Conservation (phyloP, 2,113 vertebrate species). For the Calidris pugnax region DNA sequence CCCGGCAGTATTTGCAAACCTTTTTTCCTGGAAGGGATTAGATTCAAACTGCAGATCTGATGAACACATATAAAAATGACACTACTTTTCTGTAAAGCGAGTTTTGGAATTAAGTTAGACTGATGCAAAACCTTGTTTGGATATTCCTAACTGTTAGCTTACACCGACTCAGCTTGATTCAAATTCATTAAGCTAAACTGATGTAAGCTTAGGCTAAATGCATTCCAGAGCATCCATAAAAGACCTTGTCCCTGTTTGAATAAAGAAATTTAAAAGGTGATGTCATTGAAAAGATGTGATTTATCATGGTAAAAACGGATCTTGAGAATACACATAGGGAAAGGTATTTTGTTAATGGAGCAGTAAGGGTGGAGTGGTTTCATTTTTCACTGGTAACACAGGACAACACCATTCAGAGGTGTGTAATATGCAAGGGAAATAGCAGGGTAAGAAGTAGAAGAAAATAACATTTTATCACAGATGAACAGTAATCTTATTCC, state of each 20-base stretch:
- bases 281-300: neutral
- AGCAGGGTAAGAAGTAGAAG: neutral
- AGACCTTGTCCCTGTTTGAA: neutral
- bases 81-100: neutral
- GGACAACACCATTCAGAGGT: neutral
- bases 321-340: neutral
- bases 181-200: neutral
- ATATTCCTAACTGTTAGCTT: neutral
- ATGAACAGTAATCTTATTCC: neutral
- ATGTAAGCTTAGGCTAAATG: neutral
- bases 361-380: neutral
- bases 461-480: neutral
- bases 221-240: neutral
- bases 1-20: neutral
- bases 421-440: neutral
- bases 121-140: neutral
- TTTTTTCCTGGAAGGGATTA: neutral
- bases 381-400: neutral
- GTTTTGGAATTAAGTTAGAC: neutral
- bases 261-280: constrained; percentile 2
- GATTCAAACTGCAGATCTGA: neutral
- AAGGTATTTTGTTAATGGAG: neutral
- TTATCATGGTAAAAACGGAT: neutral
- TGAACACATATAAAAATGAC: neutral
- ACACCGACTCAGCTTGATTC: neutral